Base-by-base conservation (phyloP, 2,888 invertebrate genomes). In the Hirtodrosophila histrioides region DNA sequence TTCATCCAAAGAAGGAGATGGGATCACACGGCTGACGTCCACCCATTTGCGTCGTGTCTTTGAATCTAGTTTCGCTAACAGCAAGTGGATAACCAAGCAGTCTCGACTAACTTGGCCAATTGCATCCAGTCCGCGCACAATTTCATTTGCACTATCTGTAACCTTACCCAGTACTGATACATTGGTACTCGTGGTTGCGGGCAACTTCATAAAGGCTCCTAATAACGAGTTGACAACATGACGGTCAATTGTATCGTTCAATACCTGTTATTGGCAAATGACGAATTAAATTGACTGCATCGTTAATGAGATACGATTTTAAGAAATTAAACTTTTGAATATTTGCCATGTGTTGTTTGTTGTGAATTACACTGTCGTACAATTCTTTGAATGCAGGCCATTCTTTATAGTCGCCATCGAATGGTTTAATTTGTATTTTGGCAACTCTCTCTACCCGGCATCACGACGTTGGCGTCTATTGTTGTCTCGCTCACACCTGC, bases 111-210 rank as follows among this genome's bases (percentile, higher is more conserved):
- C n/a, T 35, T 35, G 35, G 9, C n/a, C 4, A 4, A 35, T 9
- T 3, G 27, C 27, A 27, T 27, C 27, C 27, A 27, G 6, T 27
- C 27, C 27, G 4, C 27, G 4, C 5, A 27, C 6, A 27, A 39
- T 39, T 39, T 39, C 39, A 8, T 39, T 39, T 6, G 12, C 39
- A 39, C 39, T 12, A 17, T 39, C 39, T 11, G 39, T 7, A 39
- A 39, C 12, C 17, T 39, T 39, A 3, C 39, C 17, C 7, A 39
- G 39, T 1, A 39, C 39, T 12, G 39, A 17, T 12, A 39, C 39
- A 39, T 39, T 17, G 7, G 39, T 7, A 6, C 3, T 12, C 6
- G 11, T 39, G 6, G 17, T 12, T 12, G 39, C 6, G 5, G 39
- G 17, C 39, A 39, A 8, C 12, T 12, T 6, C 39, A 39, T 12